phyloP scores from a whole-genome alignment of 2,113 vertebrate genomes.

The Erpornis zantholeuca region DNA sequence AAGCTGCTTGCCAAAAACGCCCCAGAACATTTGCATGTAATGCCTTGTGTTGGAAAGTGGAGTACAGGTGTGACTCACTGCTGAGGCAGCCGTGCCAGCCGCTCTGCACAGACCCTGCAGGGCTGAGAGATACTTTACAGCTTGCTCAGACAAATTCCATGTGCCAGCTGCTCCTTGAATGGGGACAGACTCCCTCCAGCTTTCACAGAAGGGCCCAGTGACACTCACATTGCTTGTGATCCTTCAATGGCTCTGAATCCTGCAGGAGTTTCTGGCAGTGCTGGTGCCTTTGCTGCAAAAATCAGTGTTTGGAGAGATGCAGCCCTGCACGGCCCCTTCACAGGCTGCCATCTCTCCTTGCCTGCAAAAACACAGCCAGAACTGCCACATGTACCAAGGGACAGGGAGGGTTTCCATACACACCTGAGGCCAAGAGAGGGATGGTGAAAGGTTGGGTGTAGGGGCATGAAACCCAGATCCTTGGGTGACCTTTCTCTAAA shows the following conservation, averaged over 20 bases:
- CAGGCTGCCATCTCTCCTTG: too few relatives aligned
- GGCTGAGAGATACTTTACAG: neutral
- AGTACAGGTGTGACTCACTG: conserved; percentile 24
- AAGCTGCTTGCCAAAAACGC: neutral
- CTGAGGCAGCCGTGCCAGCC: neutral
- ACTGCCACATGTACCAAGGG: neutral
- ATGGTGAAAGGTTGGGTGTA: neutral
- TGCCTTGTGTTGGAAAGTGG: neutral
- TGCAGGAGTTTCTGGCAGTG: neutral
- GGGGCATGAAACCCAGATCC: neutral
- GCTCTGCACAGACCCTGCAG: neutral
- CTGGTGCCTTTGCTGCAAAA: neutral
- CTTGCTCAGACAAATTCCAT: neutral
- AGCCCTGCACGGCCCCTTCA: neutral
- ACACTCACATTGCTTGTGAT: neutral
- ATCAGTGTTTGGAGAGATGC: neutral
- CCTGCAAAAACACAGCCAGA: neutral
- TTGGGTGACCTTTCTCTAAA: neutral
- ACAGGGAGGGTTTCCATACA: rapidly evolving
- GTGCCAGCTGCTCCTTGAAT: neutral
- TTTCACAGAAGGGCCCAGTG: neutral
- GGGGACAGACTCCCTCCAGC: neutral
- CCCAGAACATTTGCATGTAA: neutral
- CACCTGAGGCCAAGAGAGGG: too few relatives aligned
- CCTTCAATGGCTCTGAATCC: neutral